Percentiles rank a stretch among this genome's conserved stretches.
phyloP scores from a whole-genome alignment of 2,888 invertebrate genomes.

The Boloria selene region DNA sequence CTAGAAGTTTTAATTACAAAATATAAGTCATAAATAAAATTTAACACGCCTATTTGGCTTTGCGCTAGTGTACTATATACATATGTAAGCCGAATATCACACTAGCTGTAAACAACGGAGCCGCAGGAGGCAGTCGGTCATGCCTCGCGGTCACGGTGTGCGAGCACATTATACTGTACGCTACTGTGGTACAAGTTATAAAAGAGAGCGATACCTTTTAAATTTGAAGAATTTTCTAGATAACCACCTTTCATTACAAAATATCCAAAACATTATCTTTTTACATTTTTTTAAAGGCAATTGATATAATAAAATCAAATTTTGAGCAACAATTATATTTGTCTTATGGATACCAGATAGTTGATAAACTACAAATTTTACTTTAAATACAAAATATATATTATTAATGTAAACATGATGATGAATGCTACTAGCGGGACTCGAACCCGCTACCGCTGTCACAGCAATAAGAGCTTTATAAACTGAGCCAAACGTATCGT shows the following conservation, averaged over 20 bases:
- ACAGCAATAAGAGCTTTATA: too few relatives aligned
- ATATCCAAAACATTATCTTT: too few relatives aligned
- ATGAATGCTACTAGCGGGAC: too few relatives aligned
- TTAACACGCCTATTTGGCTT: not conserved
- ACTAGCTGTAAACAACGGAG: slow-evolving; percentile 43
- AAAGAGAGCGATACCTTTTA: slow-evolving; percentile 27
- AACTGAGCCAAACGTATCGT: too few relatives aligned
- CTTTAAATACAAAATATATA: too few relatives aligned
- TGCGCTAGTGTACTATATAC: slow-evolving; percentile 6
- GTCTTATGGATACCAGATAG: too few relatives aligned
- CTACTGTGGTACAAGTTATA: slow-evolving; percentile 40
- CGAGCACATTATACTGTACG: slow-evolving; percentile 59
- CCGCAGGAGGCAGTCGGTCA: slow-evolving; percentile 56
- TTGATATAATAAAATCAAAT: too few relatives aligned
- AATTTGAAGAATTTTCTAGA: not conserved
- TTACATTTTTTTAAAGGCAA: too few relatives aligned
- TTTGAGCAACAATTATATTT: too few relatives aligned
- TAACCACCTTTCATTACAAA: not conserved
- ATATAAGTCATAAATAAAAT: slow-evolving; percentile 12
- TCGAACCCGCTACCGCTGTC: too few relatives aligned
- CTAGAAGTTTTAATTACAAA: not conserved
- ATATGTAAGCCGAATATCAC: slow-evolving; percentile 38
- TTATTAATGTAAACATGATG: too few relatives aligned
- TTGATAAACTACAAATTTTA: too few relatives aligned
- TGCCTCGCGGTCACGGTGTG: slow-evolving; percentile 67